These are phyloP conservation scores for Orycteropus afer DNA, from an alignment of 2,113 vertebrate genomes.

Conservation along the genomic window DNA sequence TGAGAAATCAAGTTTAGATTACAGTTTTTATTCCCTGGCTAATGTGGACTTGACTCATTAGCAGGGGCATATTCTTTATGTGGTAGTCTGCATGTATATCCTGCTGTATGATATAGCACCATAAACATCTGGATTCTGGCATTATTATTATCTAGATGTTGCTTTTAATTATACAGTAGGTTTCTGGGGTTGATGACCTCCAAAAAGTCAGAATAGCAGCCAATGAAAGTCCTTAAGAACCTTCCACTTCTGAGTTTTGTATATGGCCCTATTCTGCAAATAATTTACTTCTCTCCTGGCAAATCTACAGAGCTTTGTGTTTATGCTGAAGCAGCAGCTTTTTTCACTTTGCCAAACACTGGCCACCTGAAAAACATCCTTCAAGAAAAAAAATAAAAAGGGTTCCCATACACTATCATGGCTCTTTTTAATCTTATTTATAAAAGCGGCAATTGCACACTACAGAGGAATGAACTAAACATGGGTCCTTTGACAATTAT, in stretches of 20 bases:
- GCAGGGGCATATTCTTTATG: neutral
- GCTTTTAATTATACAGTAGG: conserved; percentile 5
- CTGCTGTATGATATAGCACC: neutral
- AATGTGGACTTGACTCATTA: neutral
- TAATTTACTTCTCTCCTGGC: conserved; percentile 34
- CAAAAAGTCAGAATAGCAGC: neutral
- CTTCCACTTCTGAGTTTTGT: conserved; percentile 44
- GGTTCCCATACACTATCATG: neutral
- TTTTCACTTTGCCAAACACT: conserved; percentile 34
- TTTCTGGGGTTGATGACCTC: neutral
- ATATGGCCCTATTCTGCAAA: conserved; percentile 6
- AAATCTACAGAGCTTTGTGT: conserved; percentile 26
- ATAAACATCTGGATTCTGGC: conserved; percentile 32
- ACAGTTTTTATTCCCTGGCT: neutral
- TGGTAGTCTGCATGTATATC: neutral
- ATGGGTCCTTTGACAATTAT: neutral
- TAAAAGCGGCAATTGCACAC: conserved; percentile 48
- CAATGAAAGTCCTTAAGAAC: neutral
- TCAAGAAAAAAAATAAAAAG: neutral
- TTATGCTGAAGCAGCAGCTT: conserved; percentile 68
- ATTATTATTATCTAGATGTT: neutral
- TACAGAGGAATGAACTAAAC: neutral
- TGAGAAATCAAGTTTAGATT: neutral
- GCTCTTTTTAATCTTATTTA: conserved; percentile 61
- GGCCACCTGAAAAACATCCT: conserved; percentile 56